Evolutionary conservation across 2,797 vertebrate species (phyloP), one percentile per base, ranked within the genome.

Genomic region (Neosilurus hyrtlii): DNA sequence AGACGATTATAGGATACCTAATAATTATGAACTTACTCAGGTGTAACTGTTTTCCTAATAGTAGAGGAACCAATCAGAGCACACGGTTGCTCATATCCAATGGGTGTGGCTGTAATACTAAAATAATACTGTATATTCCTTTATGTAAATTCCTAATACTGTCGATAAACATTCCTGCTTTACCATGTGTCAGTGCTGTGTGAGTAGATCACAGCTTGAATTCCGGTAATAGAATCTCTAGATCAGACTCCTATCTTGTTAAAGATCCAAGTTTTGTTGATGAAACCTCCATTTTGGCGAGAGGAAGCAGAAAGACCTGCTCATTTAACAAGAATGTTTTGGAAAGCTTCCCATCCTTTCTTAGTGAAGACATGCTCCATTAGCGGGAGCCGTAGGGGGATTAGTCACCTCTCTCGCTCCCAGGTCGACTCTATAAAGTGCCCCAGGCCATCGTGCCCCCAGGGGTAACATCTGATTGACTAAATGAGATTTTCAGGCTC

Each of bases 401-500:
- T 88, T 88, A 86, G 73, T 68, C 78, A 68, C 73, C 83, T 66
- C 80, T 70, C 67, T 79, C 80, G 75, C 85, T 80, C 82, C 83
- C 61, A 63, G 68, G 68, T 73, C 6, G 51, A 68, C 67, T 79
- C 82, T 76, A 74, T 81, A 76, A 83, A 73, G 75, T 83, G 77
- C 75, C 76, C 59, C 77, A 81, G 72, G 72, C 82, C 76, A 56
- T 83, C 76, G 26, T n/a, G 56, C 73, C 80, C 57, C 54, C 14
- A 35, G 75, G 83, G 79, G 79, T 30, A 68, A 61, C 78, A 75
- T 84, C 81, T 86, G 81, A 82, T 86, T 80, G 72, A 67, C 77
- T 87, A 82, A 87, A 85, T 75, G 68, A 84, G 71, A 87, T 86
- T 85, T 85, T 85, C 68, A 83, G 83, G 24, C 82, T 82, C 85